Conservation (phyloP, 2,797 vertebrate genomes). For the Enteromius thamalakanensis region DNA sequence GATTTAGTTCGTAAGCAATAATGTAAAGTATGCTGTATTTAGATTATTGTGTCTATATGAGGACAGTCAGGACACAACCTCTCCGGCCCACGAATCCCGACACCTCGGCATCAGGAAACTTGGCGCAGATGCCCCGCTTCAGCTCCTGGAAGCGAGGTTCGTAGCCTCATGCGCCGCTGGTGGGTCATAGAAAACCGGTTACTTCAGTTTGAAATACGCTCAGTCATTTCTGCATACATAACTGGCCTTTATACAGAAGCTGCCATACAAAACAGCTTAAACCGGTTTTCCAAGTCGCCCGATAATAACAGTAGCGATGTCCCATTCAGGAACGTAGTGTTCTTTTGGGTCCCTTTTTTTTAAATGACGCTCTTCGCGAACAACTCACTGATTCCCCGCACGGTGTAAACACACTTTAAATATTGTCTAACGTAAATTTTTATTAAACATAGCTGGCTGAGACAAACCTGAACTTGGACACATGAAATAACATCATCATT, state of each 20-base stretch:
- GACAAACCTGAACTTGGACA: not conserved
- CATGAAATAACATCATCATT: not conserved
- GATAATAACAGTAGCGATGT: not conserved
- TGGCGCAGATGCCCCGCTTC: slow-evolving; percentile 73
- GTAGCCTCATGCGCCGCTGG: slow-evolving; percentile 89
- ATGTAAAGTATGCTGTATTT: not conserved
- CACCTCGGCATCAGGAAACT: slow-evolving; percentile 88
- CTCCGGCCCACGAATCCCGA: slow-evolving; percentile 83
- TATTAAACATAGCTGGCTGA: not conserved
- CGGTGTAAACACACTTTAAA: not conserved
- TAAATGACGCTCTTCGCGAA: not conserved
- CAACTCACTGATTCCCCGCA: not conserved
- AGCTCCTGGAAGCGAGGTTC: slow-evolving; percentile 90
- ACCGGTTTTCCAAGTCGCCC: not conserved
- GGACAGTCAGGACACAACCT: not conserved
- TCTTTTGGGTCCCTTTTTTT: not conserved
- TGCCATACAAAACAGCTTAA: not conserved
- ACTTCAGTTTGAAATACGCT: not conserved
- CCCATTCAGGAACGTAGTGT: too few relatives aligned
- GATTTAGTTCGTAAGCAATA: not conserved
- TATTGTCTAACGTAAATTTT: not conserved
- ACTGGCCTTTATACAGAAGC: not conserved
- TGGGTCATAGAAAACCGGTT: not conserved
- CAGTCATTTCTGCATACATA: not conserved
- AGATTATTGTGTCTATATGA: not conserved